Percentiles rank a stretch among this genome's conserved stretches.
Evolutionary conservation across 2,797 vertebrate species (phyloP).

Genomic region (Enoplosus armatus): DNA sequence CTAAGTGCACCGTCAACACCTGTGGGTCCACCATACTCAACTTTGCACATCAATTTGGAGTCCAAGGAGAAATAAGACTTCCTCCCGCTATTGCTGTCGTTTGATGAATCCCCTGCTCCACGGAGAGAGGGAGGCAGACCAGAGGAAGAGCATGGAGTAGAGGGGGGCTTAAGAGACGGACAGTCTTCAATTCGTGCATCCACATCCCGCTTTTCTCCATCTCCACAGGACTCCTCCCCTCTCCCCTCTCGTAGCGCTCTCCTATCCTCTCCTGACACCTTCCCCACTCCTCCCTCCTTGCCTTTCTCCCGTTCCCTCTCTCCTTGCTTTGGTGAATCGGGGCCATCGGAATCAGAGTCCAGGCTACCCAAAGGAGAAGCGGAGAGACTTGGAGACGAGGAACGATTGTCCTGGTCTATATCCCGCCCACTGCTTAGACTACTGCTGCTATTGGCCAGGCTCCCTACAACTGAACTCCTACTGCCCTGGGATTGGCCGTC

Average conservation of each 20-base stretch:
- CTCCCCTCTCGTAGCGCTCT: conserved; percentile 76
- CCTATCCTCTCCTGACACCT: conserved; percentile 81
- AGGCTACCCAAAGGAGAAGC: conserved; percentile 95
- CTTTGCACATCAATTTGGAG: conserved; percentile 86
- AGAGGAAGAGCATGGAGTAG: conserved; percentile 79
- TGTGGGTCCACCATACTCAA: conserved; percentile 78
- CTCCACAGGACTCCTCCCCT: conserved; percentile 79
- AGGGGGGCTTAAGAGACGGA: conserved; percentile 82
- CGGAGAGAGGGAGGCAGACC: conserved; percentile 80
- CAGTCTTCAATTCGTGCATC: conserved; percentile 81
- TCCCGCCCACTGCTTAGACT: conserved; percentile 97
- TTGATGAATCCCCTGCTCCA: conserved; percentile 78
- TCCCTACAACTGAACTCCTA: conserved; percentile 91
- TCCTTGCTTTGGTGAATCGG: conserved; percentile 87
- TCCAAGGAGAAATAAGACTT: conserved; percentile 87
- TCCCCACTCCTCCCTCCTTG: conserved; percentile 80
- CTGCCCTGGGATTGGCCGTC: conserved; percentile 89
- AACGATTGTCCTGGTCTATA: conserved; percentile 99
- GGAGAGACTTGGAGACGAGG: conserved; percentile 97
- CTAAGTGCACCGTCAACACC: conserved; percentile 74
- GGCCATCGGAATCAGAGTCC: conserved; percentile 96
- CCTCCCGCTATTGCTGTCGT: conserved; percentile 80
- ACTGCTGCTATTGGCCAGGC: conserved; percentile 95
- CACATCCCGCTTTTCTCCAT: conserved; percentile 82
- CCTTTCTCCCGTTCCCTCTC: conserved; percentile 81